Conservation (phyloP, 2,888 invertebrate genomes). For the Druceiella hillmani region DNA sequence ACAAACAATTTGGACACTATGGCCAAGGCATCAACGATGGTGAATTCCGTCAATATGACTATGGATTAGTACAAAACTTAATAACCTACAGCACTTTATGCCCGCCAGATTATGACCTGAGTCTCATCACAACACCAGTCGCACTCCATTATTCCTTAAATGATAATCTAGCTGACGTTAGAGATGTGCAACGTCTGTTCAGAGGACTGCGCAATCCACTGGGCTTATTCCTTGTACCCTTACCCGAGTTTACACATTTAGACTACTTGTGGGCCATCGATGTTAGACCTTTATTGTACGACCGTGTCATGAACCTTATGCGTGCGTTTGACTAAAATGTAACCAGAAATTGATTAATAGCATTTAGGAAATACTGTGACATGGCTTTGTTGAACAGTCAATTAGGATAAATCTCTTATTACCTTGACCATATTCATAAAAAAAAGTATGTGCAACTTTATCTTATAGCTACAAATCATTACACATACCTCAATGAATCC, state of each 20-base stretch:
- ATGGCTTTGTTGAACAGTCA: too few relatives aligned
- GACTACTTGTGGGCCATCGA: conserved; percentile 66
- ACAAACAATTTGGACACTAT: conserved; percentile 66
- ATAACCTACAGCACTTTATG: conserved; percentile 43
- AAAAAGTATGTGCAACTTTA: too few relatives aligned
- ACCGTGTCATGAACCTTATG: conserved; percentile 51
- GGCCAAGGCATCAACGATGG: conserved; percentile 56
- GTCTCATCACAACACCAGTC: conserved; percentile 53
- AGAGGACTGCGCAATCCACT: conserved; percentile 49
- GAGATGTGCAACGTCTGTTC: conserved; percentile 52
- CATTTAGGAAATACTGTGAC: too few relatives aligned
- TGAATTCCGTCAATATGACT: conserved; percentile 53
- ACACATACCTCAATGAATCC: too few relatives aligned
- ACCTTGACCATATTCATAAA: too few relatives aligned
- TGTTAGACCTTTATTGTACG: conserved; percentile 52
- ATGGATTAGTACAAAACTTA: conserved; percentile 48
- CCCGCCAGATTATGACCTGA: conserved; percentile 57
- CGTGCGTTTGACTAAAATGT: conserved; percentile 35
- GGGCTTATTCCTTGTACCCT: conserved; percentile 51
- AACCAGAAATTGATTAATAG: too few relatives aligned
- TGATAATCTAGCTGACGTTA: conserved; percentile 57
- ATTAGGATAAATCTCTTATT: too few relatives aligned
- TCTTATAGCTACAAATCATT: too few relatives aligned
- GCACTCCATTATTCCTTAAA: conserved; percentile 59
- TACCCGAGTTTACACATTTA: conserved; percentile 58